phyloP scores from a whole-genome alignment of 2,888 invertebrate genomes.

The Scaeva pyrastri region DNA sequence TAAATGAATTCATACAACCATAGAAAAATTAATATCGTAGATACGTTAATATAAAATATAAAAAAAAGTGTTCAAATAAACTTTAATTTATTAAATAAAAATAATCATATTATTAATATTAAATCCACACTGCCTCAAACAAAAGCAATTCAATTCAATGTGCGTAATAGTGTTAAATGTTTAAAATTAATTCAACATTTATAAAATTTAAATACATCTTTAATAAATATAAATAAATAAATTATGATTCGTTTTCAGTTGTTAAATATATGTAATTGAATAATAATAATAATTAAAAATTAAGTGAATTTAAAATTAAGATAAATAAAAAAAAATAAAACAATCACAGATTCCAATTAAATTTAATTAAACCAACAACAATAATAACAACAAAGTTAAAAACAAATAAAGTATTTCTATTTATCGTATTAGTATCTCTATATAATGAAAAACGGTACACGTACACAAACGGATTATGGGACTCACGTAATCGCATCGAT shows the following conservation, averaged over 20 bases:
- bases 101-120: conserved; percentile 6
- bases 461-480: conserved; percentile 63
- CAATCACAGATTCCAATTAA: conserved; percentile 36
- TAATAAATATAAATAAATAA: background rate
- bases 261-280: no score
- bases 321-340: background rate
- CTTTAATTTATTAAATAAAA: conserved; percentile 23
- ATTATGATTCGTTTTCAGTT: no score
- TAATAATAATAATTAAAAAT: conserved; percentile 2
- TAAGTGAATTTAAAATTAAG: conserved; percentile 21
- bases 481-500: conserved; percentile 70
- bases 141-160: conserved; percentile 54
- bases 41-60: conserved; percentile 11
- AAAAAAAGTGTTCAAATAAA: conserved; percentile 58
- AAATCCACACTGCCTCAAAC: conserved; percentile 59
- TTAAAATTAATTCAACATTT: conserved; percentile 18
- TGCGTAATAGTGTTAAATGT: conserved; percentile 21
- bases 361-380: conserved; percentile 8
- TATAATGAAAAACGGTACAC: conserved; percentile 66
- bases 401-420: conserved; percentile 27
- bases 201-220: conserved; percentile 22
- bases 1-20: background rate
- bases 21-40: background rate
- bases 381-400: no score
- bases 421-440: conserved; percentile 39